A percentile compares a stretch with the other conserved stretches of the same genome.
These are phyloP conservation scores for Microplitis demolitor DNA, from an alignment of 1,140 invertebrate species.

Conservation along the genomic window DNA sequence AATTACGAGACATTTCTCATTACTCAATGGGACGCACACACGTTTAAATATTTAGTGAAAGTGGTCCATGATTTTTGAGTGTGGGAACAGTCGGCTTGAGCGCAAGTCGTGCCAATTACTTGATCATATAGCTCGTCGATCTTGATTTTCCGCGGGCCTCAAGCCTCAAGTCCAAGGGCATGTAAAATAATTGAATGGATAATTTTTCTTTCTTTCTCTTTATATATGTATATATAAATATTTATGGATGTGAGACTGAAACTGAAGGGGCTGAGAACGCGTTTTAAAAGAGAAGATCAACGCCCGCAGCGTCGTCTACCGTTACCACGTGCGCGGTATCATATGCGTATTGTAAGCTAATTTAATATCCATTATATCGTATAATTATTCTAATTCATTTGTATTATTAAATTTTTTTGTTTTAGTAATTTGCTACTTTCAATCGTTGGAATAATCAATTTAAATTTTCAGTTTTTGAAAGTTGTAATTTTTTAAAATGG, in stretches of 20 bases:
- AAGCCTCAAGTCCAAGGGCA: conserved; percentile 4
- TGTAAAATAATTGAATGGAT: neutral
- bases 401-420: neutral
- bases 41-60: conserved; percentile 13
- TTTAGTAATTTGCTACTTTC: no score
- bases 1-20: neutral
- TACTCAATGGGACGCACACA: conserved; percentile 12
- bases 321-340: conserved; percentile 41
- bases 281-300: conserved; percentile 33
- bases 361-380: conserved; percentile 7
- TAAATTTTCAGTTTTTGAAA: no score
- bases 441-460: no score
- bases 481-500: no score
- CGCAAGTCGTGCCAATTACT: conserved; percentile 18
- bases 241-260: neutral
- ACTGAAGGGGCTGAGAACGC: conserved; percentile 4
- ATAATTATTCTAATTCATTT: conserved; percentile 19
- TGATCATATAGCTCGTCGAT: conserved; percentile 20
- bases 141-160: conserved; percentile 18
- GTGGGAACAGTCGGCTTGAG: conserved; percentile 10
- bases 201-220: neutral
- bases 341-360: neutral
- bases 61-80: conserved; percentile 21
- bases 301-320: conserved; percentile 48
- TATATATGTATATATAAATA: neutral